Evolutionary conservation across 1,140 invertebrate species (phyloP).

Genomic region (Galendromus occidentalis): DNA sequence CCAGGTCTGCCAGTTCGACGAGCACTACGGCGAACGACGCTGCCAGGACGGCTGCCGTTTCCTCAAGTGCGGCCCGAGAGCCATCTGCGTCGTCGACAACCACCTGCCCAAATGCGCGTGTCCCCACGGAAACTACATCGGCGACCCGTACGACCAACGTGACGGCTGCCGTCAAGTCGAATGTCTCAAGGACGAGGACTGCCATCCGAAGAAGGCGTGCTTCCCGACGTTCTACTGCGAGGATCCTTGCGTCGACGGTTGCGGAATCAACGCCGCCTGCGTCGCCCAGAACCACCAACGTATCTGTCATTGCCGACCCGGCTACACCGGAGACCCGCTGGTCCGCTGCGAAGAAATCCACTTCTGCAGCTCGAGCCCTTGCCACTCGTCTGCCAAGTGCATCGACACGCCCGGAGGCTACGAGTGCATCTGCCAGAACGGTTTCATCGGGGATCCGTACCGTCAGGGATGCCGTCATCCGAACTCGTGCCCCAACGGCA

Average conservation of each 20-base stretch:
- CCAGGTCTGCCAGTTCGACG: slow-evolving; percentile 42
- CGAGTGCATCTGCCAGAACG: slow-evolving; percentile 49
- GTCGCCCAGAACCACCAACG: slow-evolving; percentile 54
- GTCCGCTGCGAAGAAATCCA: slow-evolving; percentile 25
- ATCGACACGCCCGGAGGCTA: slow-evolving; percentile 39
- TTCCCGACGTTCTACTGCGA: slow-evolving; percentile 46
- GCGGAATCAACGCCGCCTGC: slow-evolving; percentile 67
- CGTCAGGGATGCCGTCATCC: slow-evolving; percentile 41
- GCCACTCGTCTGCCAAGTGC: slow-evolving; percentile 56
- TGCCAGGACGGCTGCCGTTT: slow-evolving; percentile 61
- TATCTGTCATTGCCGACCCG: slow-evolving; percentile 50
- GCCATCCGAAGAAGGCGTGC: slow-evolving; percentile 52
- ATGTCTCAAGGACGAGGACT: slow-evolving; percentile 51
- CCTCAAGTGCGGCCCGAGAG: slow-evolving; percentile 55
- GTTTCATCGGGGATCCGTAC: slow-evolving; percentile 57
- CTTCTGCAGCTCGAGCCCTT: slow-evolving; percentile 50
- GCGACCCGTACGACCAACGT: slow-evolving; percentile 51
- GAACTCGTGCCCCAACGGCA: slow-evolving; percentile 44
- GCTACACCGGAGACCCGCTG: slow-evolving; percentile 28
- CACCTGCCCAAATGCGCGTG: slow-evolving; percentile 70
- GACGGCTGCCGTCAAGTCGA: slow-evolving; percentile 53
- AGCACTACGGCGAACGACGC: slow-evolving; percentile 25
- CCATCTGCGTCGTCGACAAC: slow-evolving; percentile 54
- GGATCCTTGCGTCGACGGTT: slow-evolving; percentile 36
- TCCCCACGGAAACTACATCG: slow-evolving; percentile 51